Conservation (phyloP, 1,140 invertebrate species). For the Apis dorsata region DNA sequence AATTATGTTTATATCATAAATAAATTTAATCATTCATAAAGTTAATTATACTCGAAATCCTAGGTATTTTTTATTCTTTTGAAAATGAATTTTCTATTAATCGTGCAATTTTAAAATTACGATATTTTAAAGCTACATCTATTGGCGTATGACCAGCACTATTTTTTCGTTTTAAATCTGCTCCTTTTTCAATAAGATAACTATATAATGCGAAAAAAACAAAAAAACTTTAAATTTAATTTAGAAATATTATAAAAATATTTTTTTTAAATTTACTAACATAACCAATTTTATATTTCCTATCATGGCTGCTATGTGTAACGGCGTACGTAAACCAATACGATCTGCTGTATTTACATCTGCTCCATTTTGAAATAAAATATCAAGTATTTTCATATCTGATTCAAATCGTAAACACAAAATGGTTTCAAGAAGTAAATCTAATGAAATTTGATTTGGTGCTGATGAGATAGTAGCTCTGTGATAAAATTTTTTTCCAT, state of each 20-base stretch:
- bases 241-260: neutral
- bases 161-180: neutral
- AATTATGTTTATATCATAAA: neutral
- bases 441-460: neutral
- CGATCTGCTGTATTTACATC: conserved; percentile 6
- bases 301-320: conserved; percentile 5
- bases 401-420: neutral
- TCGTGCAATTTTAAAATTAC: neutral
- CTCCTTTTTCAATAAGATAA: conserved; percentile 8
- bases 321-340: neutral
- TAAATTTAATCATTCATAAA: neutral
- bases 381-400: neutral
- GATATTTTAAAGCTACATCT: neutral
- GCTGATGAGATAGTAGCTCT: neutral
- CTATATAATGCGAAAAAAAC: neutral
- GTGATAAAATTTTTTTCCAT: neutral
- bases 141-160: neutral
- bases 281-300: neutral
- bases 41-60: neutral
- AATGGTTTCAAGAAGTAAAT: neutral
- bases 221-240: neutral
- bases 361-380: neutral
- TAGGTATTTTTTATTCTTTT: no score
- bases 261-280: neutral
- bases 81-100: neutral